These are phyloP conservation scores for Grammomys dolichurus DNA, from an alignment of 2,113 vertebrate genomes.

Conservation along the genomic window DNA sequence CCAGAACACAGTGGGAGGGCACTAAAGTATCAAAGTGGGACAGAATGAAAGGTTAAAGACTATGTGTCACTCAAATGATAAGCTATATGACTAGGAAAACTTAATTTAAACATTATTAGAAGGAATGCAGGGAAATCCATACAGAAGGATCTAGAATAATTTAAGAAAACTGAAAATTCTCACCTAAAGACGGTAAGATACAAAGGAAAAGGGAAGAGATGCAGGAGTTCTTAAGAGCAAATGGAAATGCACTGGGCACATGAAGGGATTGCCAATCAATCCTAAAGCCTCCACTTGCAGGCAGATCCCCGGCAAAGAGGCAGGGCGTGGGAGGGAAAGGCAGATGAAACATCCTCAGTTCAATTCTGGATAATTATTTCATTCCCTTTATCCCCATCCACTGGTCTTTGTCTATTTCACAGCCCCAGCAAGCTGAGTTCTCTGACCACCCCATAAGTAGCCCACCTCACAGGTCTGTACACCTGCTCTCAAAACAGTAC, in stretches of 20 bases:
- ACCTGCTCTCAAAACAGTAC: not conserved
- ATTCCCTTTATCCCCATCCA: constrained; percentile 4
- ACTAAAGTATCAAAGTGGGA: not conserved
- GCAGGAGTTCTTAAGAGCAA: not conserved
- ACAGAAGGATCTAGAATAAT: not conserved
- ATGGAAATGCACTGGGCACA: not conserved
- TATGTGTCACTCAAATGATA: not conserved
- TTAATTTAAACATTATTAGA: not conserved
- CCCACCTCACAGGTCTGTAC: not conserved
- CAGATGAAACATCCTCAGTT: not conserved
- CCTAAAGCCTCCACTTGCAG: not conserved
- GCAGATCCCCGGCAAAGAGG: not conserved
- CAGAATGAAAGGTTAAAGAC: not conserved
- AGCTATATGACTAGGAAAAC: not conserved
- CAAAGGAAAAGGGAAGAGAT: not conserved
- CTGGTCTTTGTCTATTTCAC: not conserved
- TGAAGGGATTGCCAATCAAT: not conserved
- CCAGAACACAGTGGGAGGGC: not conserved
- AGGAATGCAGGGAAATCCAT: constrained; percentile 34
- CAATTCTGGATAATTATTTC: not conserved
- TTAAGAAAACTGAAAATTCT: constrained; percentile 8
- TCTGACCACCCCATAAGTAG: not conserved
- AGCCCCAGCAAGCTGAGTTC: not conserved
- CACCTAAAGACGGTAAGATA: not conserved
- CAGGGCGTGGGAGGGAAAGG: not conserved